Evolutionary conservation across 2,113 vertebrate genomes (phyloP).

Genomic region (Glaucidium brasilianum): DNA sequence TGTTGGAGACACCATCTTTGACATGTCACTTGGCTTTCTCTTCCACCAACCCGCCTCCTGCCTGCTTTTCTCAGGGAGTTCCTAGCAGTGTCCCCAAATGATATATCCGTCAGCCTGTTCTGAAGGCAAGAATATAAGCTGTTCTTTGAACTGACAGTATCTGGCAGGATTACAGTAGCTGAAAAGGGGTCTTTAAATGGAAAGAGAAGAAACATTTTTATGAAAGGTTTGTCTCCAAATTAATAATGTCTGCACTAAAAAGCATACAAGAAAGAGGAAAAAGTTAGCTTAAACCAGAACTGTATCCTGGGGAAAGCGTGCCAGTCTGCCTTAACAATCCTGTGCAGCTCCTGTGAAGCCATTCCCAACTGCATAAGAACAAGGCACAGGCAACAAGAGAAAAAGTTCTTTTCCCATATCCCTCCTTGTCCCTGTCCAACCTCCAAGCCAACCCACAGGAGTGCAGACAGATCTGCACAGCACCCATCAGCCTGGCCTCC

Average conservation of each 20-base stretch:
- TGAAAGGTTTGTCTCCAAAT: not conserved
- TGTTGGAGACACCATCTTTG: not conserved
- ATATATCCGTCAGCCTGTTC: not conserved
- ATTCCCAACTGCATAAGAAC: not conserved
- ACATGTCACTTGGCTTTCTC: not conserved
- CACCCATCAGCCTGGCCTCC: not conserved
- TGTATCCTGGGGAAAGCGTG: not conserved
- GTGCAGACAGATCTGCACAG: not conserved
- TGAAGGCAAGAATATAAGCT: not conserved
- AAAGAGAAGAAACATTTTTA: not conserved
- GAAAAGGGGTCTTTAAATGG: not conserved
- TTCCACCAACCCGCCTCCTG: not conserved
- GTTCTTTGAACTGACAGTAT: not conserved
- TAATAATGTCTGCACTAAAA: not conserved
- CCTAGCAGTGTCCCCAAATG: not conserved
- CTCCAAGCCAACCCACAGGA: fast-evolving
- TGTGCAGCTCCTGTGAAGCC: not conserved
- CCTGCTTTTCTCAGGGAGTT: not conserved
- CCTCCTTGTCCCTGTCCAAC: not conserved
- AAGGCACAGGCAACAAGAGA: not conserved
- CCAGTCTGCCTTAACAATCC: not conserved
- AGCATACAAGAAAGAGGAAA: not conserved
- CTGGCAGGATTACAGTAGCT: not conserved
- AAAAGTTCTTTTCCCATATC: not conserved
- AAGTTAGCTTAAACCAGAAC: not conserved